phyloP scores from a whole-genome alignment of 2,113 vertebrate species.

The Epinephelus fuscoguttatus region DNA sequence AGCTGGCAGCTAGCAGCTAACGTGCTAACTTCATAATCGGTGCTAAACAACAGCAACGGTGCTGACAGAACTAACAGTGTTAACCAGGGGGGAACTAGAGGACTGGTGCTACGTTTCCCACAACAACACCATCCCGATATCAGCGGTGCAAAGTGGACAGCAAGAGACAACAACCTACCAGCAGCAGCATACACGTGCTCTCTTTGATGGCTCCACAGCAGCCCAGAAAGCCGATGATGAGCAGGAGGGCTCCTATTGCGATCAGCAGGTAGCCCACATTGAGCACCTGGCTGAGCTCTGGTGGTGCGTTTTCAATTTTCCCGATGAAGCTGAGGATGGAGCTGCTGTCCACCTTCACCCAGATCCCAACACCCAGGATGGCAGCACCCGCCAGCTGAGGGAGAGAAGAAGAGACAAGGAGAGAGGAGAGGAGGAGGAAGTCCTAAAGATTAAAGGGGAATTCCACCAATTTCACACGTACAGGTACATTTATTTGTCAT shows the following conservation, averaged over 20 bases:
- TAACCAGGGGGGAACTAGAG: too few relatives aligned
- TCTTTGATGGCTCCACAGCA: slow-evolving; percentile 86
- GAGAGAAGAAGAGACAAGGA: not conserved
- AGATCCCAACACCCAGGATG: slow-evolving; percentile 87
- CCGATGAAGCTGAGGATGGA: slow-evolving; percentile 80
- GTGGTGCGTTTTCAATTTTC: slow-evolving; percentile 39
- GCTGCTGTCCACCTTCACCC: slow-evolving; percentile 87
- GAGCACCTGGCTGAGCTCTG: slow-evolving; percentile 80
- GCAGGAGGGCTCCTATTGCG: slow-evolving; percentile 79
- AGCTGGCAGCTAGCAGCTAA: too few relatives aligned
- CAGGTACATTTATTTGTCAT: not conserved
- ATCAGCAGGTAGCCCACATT: slow-evolving; percentile 88
- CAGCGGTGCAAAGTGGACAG: too few relatives aligned
- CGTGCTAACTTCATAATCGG: too few relatives aligned
- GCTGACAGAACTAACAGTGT: too few relatives aligned
- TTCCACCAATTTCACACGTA: not conserved
- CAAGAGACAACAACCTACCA: slow-evolving; percentile 75
- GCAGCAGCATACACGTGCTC: slow-evolving; percentile 85
- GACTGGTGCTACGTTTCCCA: too few relatives aligned
- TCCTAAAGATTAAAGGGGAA: not conserved
- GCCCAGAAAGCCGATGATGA: slow-evolving; percentile 87
- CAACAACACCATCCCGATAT: too few relatives aligned
- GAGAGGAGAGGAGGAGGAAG: not conserved
- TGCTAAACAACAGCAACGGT: too few relatives aligned
- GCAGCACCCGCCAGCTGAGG: slow-evolving; percentile 83